Percentiles rank a stretch among this genome's conserved stretches.
Conservation (phyloP, 2,113 vertebrate species). For the Dinomys branickii region DNA sequence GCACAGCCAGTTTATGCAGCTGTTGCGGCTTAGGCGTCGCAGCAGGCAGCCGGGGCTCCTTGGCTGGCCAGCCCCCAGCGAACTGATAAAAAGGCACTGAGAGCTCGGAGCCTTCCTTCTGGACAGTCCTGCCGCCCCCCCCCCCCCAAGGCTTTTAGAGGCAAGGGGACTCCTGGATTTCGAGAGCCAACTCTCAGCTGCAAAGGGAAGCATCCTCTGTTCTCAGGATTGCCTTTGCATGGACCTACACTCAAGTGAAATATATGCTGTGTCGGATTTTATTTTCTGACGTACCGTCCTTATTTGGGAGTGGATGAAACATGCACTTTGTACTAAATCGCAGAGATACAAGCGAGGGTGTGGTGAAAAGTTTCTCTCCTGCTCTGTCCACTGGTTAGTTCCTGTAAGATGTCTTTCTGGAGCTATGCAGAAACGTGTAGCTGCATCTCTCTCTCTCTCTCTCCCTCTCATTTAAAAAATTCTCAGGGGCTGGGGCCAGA, state of each 20-base stretch:
- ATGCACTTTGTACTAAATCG: background rate
- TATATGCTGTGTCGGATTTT: background rate
- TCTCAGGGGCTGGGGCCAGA: background rate
- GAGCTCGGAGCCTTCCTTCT: constrained; percentile 51
- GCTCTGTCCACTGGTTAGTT: background rate
- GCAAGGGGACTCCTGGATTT: constrained; percentile 56
- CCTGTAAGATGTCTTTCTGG: background rate
- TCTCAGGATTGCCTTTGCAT: background rate
- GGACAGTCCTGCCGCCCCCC: background rate
- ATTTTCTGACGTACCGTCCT: background rate
- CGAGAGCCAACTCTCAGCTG: background rate
- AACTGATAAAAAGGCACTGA: constrained; percentile 69
- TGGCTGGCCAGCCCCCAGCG: constrained; percentile 55
- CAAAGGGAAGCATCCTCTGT: background rate
- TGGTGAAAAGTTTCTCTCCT: background rate
- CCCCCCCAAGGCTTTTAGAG: constrained; percentile 68
- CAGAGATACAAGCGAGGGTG: background rate
- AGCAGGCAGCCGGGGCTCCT: constrained; percentile 65
- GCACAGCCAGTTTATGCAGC: constrained; percentile 82
- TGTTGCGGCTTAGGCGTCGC: constrained; percentile 76
- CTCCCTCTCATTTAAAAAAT: background rate
- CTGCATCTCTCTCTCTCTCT: background rate
- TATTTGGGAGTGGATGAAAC: background rate
- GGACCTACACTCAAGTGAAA: background rate
- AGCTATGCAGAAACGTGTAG: background rate